These are phyloP conservation scores for Parascotia fuliginaria DNA, from an alignment of 2,888 invertebrate species.

Conservation along the genomic window DNA sequence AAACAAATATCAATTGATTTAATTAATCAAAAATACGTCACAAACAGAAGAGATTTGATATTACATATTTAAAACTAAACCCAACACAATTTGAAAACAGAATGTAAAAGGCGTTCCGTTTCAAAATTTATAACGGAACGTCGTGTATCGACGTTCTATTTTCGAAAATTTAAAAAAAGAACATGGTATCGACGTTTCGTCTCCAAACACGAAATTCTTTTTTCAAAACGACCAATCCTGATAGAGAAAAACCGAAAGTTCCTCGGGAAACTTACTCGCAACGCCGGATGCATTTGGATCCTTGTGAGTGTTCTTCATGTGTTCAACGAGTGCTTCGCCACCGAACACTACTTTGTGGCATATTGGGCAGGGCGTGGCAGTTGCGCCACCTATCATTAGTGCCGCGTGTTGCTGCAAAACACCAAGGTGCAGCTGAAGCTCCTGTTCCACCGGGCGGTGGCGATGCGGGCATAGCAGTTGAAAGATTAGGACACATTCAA, in stretches of 20 bases:
- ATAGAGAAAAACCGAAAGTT: conserved; percentile 43
- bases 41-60: conserved; percentile 47
- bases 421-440: conserved; percentile 97
- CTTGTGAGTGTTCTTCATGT: conserved; percentile 98
- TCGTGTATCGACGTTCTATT: conserved; percentile 38
- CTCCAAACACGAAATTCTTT: conserved; percentile 28
- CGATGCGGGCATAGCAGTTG: conserved; percentile 80
- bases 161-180: conserved; percentile 42
- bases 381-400: conserved; percentile 95
- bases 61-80: conserved; percentile 36
- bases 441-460: conserved; percentile 85
- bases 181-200: conserved; percentile 15
- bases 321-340: conserved; percentile 96
- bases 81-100: conserved; percentile 43
- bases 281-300: conserved; percentile 95
- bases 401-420: conserved; percentile 98
- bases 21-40: conserved; percentile 32
- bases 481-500: conserved; percentile 75
- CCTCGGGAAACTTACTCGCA: conserved; percentile 91
- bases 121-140: conserved; percentile 29
- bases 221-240: conserved; percentile 38
- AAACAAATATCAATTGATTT: not conserved
- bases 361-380: conserved; percentile 96
- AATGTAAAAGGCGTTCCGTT: conserved; percentile 37
- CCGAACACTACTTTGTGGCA: conserved; percentile 98